Evolutionary conservation across 2,113 vertebrate genomes (phyloP).

Genomic region (Salvelinus fontinalis): DNA sequence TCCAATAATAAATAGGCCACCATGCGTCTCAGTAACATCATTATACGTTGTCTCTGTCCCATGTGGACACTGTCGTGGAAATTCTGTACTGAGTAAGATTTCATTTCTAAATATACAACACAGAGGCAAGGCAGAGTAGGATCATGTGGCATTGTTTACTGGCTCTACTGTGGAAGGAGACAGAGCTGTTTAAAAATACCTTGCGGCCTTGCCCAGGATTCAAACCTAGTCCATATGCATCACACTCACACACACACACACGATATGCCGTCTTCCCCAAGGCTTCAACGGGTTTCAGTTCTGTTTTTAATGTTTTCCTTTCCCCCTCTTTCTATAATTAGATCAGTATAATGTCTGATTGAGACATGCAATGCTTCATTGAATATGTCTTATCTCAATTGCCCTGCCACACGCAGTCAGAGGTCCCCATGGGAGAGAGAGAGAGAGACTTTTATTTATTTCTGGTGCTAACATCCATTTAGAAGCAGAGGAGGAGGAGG

Average conservation of each 20-base stretch:
- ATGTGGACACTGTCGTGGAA: slow-evolving; percentile 4
- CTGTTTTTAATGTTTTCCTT: background rate
- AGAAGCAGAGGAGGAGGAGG: background rate
- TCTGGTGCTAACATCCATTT: slow-evolving; percentile 29
- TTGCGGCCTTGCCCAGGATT: background rate
- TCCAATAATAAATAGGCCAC: slow-evolving; percentile 78
- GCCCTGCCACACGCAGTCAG: slow-evolving; percentile 53
- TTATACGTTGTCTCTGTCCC: slow-evolving; percentile 26
- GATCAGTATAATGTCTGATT: slow-evolving; percentile 54
- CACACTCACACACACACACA: background rate
- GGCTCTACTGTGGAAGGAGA: slow-evolving; percentile 21
- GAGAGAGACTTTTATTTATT: slow-evolving; percentile 49
- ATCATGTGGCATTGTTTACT: slow-evolving; percentile 54
- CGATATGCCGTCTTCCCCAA: background rate
- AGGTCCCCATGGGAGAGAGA: slow-evolving; percentile 53
- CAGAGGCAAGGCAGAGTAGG: slow-evolving; percentile 18
- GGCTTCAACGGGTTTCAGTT: background rate
- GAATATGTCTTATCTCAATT: slow-evolving; percentile 65
- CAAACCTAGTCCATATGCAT: background rate
- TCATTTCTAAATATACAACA: background rate
- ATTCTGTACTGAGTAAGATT: background rate
- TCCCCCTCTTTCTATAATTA: slow-evolving; percentile 13
- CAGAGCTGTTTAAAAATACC: slow-evolving; percentile 45
- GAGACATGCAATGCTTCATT: slow-evolving; percentile 41
- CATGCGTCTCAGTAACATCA: slow-evolving; percentile 62